Evolutionary conservation across 2,113 vertebrate genomes (phyloP).

Genomic region (Suricata suricatta): DNA sequence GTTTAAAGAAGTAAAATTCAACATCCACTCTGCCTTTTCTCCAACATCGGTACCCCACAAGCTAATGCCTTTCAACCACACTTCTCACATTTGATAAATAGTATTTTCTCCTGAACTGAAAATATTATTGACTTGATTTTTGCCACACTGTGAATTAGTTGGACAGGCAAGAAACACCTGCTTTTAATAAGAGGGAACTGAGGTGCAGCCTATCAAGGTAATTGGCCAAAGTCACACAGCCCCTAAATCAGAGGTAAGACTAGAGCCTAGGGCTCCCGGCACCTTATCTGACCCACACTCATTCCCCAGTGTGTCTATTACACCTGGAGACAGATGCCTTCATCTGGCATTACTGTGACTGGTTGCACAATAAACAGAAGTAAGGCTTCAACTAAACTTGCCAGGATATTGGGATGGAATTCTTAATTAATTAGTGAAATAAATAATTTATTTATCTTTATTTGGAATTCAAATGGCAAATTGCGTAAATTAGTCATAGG

Average conservation of each 20-base stretch:
- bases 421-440: not conserved
- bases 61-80: not conserved
- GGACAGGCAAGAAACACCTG: not conserved
- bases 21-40: not conserved
- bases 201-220: not conserved
- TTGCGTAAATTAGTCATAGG: not conserved
- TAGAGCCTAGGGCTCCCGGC: not conserved
- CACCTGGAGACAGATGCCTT: not conserved
- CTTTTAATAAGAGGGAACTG: not conserved
- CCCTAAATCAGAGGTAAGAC: not conserved
- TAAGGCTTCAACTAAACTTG: not conserved
- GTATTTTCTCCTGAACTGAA: not conserved
- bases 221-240: not conserved
- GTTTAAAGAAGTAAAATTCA: not conserved
- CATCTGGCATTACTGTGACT: not conserved
- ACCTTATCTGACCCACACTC: not conserved
- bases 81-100: not conserved
- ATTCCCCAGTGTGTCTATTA: not conserved
- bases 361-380: not conserved
- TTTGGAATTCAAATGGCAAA: not conserved
- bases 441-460: not conserved
- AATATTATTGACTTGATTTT: not conserved
- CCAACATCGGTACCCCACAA: not conserved
- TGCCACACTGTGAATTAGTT: not conserved
- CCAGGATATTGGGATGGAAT: not conserved